phyloP scores from a whole-genome alignment of 2,888 invertebrate species.

The Tryphoninae sp. region DNA sequence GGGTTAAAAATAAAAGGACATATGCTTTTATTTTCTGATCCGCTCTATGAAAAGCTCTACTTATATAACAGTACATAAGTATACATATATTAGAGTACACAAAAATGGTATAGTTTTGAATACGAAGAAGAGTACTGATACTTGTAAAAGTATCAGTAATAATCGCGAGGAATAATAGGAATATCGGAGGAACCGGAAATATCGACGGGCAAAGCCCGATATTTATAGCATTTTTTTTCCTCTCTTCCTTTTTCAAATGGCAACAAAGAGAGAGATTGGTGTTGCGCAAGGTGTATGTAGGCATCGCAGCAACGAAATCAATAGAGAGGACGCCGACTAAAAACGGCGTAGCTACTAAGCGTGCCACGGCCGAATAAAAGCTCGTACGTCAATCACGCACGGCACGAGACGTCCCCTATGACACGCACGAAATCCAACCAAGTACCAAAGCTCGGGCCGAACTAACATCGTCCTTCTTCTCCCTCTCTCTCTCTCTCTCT shows the following conservation, averaged over 20 bases:
- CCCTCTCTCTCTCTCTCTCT: not conserved
- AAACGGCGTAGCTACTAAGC: not conserved
- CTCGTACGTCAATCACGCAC: constrained; percentile 34
- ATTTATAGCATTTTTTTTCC: not conserved
- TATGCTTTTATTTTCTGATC: constrained; percentile 14
- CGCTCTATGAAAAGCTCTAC: not conserved
- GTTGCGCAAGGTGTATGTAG: not conserved
- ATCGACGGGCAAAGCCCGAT: not conserved
- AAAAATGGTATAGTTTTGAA: not conserved
- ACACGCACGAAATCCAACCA: not conserved
- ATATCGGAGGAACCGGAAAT: not conserved
- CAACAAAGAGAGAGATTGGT: not conserved
- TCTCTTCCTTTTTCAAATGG: not conserved
- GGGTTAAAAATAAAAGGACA: constrained; percentile 47
- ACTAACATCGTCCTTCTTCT: not conserved
- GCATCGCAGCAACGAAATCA: constrained; percentile 20
- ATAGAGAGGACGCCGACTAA: constrained; percentile 7
- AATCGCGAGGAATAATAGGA: not conserved
- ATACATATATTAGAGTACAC: not conserved
- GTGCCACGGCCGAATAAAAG: constrained; percentile 35
- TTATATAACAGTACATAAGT: not conserved
- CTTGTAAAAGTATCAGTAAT: too few relatives aligned
- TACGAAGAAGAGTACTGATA: not conserved
- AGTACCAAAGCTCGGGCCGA: not conserved
- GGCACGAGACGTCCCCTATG: constrained; percentile 21